Conservation (phyloP, 2,888 invertebrate species). For the Sminthurinus aureus region DNA sequence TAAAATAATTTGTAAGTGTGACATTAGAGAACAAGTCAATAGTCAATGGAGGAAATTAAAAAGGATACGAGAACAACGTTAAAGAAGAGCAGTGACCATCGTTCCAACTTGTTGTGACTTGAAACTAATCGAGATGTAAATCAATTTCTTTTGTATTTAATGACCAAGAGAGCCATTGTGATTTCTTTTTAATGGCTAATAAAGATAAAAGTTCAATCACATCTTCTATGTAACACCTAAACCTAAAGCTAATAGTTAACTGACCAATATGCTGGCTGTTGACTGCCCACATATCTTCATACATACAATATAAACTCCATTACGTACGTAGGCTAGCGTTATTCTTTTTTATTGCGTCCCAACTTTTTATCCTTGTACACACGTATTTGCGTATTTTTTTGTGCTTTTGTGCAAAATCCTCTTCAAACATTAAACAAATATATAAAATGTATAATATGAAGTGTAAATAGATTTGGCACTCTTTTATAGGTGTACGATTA, state of each 20-base stretch:
- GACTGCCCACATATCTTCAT: background rate
- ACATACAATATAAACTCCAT: background rate
- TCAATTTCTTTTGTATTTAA: slow-evolving; percentile 25
- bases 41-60: background rate
- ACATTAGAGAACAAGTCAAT: background rate
- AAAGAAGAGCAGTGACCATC: background rate
- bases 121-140: slow-evolving; percentile 22
- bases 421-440: too few relatives aligned
- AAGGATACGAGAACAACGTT: background rate
- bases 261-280: background rate
- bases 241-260: too few relatives aligned
- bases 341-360: background rate
- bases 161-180: slow-evolving; percentile 8
- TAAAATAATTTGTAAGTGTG: background rate
- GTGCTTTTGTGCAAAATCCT: too few relatives aligned
- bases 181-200: slow-evolving; percentile 13
- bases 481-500: too few relatives aligned
- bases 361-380: background rate
- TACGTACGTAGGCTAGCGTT: background rate
- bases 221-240: slow-evolving; percentile 12
- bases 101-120: background rate
- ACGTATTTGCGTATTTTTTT: too few relatives aligned
- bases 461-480: too few relatives aligned
- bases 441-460: too few relatives aligned
- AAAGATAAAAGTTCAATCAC: slow-evolving; percentile 32